phyloP scores from a whole-genome alignment of 2,113 vertebrate genomes.

The Platichthys flesus region DNA sequence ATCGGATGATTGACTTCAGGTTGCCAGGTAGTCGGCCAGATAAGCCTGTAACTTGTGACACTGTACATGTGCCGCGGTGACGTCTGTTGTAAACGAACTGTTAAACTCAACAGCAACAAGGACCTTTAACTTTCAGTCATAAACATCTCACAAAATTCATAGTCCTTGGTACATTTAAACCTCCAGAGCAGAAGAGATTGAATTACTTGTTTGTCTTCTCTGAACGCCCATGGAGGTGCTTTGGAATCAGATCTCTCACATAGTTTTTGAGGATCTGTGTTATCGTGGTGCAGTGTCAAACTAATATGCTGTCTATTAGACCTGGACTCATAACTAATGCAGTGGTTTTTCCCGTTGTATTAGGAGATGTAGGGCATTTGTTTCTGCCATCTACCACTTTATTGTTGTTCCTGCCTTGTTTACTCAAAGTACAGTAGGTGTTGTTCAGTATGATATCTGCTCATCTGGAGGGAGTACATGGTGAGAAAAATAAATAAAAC shows the following conservation, averaged over 20 bases:
- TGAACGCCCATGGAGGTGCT: not conserved
- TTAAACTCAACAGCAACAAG: not conserved
- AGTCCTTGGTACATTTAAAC: not conserved
- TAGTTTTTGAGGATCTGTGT: slow-evolving; percentile 9
- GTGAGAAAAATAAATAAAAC: slow-evolving; percentile 33
- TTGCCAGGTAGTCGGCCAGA: slow-evolving; percentile 22
- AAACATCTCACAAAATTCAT: not conserved
- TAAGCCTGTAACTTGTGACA: slow-evolving; percentile 22
- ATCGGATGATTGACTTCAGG: slow-evolving; percentile 56
- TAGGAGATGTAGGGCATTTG: not conserved
- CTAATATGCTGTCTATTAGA: slow-evolving; percentile 17
- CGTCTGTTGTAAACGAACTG: slow-evolving; percentile 29
- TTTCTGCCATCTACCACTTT: slow-evolving; percentile 1
- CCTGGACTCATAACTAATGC: not conserved
- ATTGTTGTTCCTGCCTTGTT: slow-evolving; percentile 24
- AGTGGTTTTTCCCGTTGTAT: not conserved
- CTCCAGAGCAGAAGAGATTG: not conserved
- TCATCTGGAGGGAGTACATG: slow-evolving; percentile 21
- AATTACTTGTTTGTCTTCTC: not conserved
- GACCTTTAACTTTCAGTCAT: not conserved
- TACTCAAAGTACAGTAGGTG: slow-evolving; percentile 20
- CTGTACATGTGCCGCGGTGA: slow-evolving; percentile 8
- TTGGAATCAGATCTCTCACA: slow-evolving; percentile 5
- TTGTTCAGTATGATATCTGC: slow-evolving; percentile 23
- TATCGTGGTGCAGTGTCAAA: slow-evolving; percentile 5